phyloP scores from a whole-genome alignment of 2,888 invertebrate species.

The Temnothorax ravouxi region DNA sequence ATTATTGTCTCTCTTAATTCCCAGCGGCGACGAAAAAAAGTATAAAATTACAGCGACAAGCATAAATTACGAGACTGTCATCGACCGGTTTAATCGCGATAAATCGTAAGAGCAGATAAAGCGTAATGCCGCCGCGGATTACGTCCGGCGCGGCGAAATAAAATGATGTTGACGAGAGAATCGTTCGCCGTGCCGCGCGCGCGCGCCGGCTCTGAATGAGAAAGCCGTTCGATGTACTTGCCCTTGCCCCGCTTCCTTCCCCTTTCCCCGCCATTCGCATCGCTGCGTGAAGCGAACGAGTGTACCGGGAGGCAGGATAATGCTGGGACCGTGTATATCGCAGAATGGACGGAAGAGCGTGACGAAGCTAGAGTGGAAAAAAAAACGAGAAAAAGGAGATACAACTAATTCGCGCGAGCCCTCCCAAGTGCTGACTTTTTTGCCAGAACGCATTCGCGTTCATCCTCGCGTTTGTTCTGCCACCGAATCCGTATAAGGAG shows the following conservation, averaged over 20 bases:
- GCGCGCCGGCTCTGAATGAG: conserved; percentile 72
- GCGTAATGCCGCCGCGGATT: conserved; percentile 28
- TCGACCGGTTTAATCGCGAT: conserved; percentile 26
- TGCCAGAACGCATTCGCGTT: conserved; percentile 44
- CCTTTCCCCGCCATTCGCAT: conserved; percentile 53
- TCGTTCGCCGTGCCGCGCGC: background rate
- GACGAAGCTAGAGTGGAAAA: conserved; percentile 41
- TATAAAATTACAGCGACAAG: conserved; percentile 56
- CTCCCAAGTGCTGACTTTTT: conserved; percentile 63
- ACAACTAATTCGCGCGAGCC: conserved; percentile 64
- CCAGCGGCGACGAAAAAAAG: conserved; percentile 28
- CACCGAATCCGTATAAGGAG: conserved; percentile 53
- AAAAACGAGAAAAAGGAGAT: conserved; percentile 41
- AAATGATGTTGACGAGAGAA: conserved; percentile 33
- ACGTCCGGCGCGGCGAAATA: conserved; percentile 29
- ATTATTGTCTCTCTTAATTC: background rate
- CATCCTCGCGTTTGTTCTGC: conserved; percentile 23
- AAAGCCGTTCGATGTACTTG: conserved; percentile 76
- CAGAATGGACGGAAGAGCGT: conserved; percentile 49
- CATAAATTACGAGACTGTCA: conserved; percentile 49
- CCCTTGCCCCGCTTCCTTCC: conserved; percentile 61
- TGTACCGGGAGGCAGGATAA: conserved; percentile 66
- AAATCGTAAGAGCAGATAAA: conserved; percentile 29
- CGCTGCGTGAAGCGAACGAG: conserved; percentile 66
- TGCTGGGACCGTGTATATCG: conserved; percentile 63